A percentile compares a stretch with the other conserved stretches of the same genome.
Conservation (phyloP, 2,888 invertebrate species). For the Empis livida region DNA sequence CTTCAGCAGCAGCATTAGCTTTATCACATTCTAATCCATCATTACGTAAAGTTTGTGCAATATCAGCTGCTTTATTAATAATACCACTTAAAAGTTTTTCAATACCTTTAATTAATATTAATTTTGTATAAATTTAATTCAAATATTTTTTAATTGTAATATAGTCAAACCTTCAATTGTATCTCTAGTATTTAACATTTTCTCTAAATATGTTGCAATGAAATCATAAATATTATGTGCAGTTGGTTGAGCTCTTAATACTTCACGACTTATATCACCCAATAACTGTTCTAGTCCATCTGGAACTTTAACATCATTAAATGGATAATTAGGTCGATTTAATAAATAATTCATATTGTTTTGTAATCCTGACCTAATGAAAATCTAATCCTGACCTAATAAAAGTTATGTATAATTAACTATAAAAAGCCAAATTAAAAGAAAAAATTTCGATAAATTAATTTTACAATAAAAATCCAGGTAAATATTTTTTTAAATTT, state of each 20-base stretch:
- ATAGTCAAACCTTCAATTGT: constrained; percentile 18
- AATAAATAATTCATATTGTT: constrained; percentile 31
- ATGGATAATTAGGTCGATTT: constrained; percentile 25
- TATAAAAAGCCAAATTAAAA: too few relatives aligned
- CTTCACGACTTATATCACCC: constrained; percentile 60
- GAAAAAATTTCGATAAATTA: too few relatives aligned
- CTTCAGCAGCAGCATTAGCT: constrained; percentile 20
- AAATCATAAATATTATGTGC: constrained; percentile 45
- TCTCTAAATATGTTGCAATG: constrained; percentile 55
- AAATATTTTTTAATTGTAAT: neutral
- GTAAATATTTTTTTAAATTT: too few relatives aligned
- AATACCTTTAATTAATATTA: constrained; percentile 17
- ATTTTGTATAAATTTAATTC: too few relatives aligned
- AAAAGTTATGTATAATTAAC: too few relatives aligned
- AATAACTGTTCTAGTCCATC: constrained; percentile 56
- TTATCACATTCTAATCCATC: constrained; percentile 21
- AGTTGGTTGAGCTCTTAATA: constrained; percentile 51
- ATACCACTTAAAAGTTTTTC: constrained; percentile 23
- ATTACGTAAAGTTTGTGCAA: constrained; percentile 24
- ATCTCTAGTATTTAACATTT: constrained; percentile 50
- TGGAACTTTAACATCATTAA: constrained; percentile 38
- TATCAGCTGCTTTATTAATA: constrained; percentile 23
- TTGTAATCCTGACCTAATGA: too few relatives aligned
- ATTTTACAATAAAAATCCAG: too few relatives aligned
- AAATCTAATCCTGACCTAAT: too few relatives aligned